phyloP scores from a whole-genome alignment of 30 jellyfish, hydroid and myxozoan genomes.

The Rhopilema esculentum region DNA sequence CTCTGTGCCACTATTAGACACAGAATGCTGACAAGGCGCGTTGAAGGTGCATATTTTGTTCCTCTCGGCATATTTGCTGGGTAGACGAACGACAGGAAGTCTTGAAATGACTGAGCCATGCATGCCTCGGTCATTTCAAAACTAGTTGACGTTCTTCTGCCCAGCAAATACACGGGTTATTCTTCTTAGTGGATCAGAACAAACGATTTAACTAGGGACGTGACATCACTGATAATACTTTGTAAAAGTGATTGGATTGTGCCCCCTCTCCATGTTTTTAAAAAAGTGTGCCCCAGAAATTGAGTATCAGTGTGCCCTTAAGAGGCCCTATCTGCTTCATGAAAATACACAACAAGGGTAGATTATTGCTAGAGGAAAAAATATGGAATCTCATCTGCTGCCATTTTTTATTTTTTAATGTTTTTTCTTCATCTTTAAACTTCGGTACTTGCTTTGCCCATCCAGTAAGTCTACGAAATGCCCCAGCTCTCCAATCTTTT shows the following conservation, averaged over 20 bases:
- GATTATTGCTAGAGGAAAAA: too few species aligned
- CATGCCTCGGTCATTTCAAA: too few species aligned
- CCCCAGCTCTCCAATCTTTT: background rate
- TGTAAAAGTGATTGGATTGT: background rate
- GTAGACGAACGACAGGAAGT: too few species aligned
- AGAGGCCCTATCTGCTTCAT: background rate
- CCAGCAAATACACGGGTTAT: too few species aligned
- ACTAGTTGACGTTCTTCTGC: too few species aligned
- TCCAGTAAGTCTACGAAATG: background rate
- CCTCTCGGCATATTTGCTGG: too few species aligned
- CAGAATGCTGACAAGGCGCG: too few species aligned
- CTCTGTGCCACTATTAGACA: too few species aligned
- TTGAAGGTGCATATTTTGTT: too few species aligned
- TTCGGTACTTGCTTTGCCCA: background rate
- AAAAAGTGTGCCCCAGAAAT: background rate
- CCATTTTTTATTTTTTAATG: background rate
- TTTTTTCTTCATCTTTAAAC: background rate
- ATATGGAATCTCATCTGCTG: background rate
- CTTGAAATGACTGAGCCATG: too few species aligned
- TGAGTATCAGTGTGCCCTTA: background rate
- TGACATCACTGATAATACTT: background rate
- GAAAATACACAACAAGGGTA: background rate
- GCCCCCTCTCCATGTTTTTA: background rate
- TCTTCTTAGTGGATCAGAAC: too few species aligned
- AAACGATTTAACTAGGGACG: background rate